Evolutionary conservation across 1,140 invertebrate genomes (phyloP).

Genomic region (Oncopodura yosiiana): DNA sequence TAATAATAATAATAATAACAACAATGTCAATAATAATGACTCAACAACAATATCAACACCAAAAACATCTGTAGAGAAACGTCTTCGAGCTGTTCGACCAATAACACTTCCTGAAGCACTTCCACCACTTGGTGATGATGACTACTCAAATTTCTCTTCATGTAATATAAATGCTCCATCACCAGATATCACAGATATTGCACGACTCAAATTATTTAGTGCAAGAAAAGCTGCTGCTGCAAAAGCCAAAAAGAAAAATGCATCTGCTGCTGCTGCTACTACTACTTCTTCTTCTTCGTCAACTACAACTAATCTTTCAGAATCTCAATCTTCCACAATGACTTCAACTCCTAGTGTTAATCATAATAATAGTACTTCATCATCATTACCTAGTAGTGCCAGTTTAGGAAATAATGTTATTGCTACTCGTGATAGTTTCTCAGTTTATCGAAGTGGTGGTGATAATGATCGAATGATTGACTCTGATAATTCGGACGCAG

Average conservation of each 20-base stretch:
- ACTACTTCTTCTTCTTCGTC: background rate
- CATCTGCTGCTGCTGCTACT: too few species aligned
- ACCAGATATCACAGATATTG: conserved; percentile 41
- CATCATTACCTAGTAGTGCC: conserved; percentile 62
- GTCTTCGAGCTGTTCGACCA: conserved; percentile 47
- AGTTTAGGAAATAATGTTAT: background rate
- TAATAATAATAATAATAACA: too few species aligned
- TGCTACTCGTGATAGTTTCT: conserved; percentile 48
- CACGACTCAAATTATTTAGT: conserved; percentile 40
- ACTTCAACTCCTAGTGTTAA: conserved; percentile 55
- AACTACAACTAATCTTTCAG: background rate
- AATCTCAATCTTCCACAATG: background rate
- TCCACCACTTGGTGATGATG: too few species aligned
- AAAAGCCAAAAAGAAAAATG: background rate
- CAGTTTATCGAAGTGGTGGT: conserved; percentile 44
- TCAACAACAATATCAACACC: background rate
- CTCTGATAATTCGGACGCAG: background rate
- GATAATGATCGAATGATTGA: conserved; percentile 36
- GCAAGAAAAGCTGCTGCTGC: conserved; percentile 18
- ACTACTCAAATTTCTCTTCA: too few species aligned
- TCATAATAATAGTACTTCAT: conserved; percentile 71
- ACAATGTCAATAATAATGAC: too few species aligned
- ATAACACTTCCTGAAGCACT: conserved; percentile 46
- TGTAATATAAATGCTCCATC: too few species aligned
- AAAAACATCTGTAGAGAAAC: conserved; percentile 39